Conservation (phyloP, 2,113 vertebrate genomes). For the Prochilodus magdalenae region DNA sequence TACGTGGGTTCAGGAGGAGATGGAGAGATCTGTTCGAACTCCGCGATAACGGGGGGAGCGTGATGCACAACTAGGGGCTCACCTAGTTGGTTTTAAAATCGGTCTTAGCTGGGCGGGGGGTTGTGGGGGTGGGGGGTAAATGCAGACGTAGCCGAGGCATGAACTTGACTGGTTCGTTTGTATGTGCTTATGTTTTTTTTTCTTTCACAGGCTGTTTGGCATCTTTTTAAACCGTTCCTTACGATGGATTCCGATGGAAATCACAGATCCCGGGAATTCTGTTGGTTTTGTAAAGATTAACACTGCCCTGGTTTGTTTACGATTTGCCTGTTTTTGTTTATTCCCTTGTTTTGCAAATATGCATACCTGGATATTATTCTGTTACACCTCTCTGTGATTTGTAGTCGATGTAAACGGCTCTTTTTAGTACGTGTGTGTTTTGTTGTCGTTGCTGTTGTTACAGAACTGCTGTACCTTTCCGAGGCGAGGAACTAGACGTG, state of each 20-base stretch:
- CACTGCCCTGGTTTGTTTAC: constrained; percentile 8
- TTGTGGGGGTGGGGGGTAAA: neutral
- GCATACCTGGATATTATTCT: neutral
- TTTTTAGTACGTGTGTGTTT: neutral
- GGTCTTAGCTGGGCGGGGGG: too few relatives aligned
- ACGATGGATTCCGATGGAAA: neutral
- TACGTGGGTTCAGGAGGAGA: constrained; percentile 36
- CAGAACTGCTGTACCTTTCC: neutral
- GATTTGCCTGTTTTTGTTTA: neutral
- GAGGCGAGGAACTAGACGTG: neutral
- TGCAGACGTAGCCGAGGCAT: neutral
- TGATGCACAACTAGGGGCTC: neutral
- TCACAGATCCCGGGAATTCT: neutral
- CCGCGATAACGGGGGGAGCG: neutral
- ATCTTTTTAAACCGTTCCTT: neutral
- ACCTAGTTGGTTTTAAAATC: constrained; percentile 18
- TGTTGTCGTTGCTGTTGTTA: neutral
- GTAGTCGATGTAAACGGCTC: neutral
- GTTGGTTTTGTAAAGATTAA: neutral
- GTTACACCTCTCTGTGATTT: neutral
- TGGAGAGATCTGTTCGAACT: constrained; percentile 12
- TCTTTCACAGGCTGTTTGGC: neutral
- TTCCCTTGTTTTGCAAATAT: neutral
- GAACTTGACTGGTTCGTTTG: constrained; percentile 20
- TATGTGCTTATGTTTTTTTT: neutral